Percentiles rank a stretch among this genome's conserved stretches.
Evolutionary conservation across 2,888 invertebrate species (phyloP).

Genomic region (Acanthoscelides obtectus): DNA sequence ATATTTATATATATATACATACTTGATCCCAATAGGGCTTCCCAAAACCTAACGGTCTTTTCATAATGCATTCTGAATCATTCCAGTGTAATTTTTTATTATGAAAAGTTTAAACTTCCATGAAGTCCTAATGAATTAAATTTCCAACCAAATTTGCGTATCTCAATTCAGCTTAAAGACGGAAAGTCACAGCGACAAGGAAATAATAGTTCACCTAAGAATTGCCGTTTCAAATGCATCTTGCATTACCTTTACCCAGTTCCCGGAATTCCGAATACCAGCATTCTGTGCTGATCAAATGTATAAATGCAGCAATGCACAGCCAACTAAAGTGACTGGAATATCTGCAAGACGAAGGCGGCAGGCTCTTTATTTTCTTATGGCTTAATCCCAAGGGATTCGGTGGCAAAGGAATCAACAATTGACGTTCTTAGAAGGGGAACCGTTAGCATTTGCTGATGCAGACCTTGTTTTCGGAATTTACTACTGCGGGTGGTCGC

Average conservation of each 20-base stretch:
- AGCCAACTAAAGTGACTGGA: neutral
- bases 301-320: neutral
- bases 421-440: neutral
- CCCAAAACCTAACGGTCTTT: too few relatives aligned
- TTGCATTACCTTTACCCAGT: neutral
- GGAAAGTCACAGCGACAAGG: too few relatives aligned
- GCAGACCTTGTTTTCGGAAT: neutral
- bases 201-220: too few relatives aligned
- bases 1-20: too few relatives aligned
- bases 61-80: too few relatives aligned
- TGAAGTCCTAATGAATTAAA: too few relatives aligned
- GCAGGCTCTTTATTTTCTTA: neutral
- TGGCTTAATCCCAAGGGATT: neutral
- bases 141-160: too few relatives aligned
- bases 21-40: too few relatives aligned
- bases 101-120: too few relatives aligned
- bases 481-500: neutral
- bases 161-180: too few relatives aligned
- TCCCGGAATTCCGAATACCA: neutral
- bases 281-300: neutral
- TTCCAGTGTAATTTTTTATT: too few relatives aligned
- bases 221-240: too few relatives aligned
- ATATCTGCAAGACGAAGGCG: neutral
- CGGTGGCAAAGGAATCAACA: neutral
- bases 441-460: neutral